Evolutionary conservation across 2,888 invertebrate species (phyloP).

Genomic region (Stenchaetothrips biformis): DNA sequence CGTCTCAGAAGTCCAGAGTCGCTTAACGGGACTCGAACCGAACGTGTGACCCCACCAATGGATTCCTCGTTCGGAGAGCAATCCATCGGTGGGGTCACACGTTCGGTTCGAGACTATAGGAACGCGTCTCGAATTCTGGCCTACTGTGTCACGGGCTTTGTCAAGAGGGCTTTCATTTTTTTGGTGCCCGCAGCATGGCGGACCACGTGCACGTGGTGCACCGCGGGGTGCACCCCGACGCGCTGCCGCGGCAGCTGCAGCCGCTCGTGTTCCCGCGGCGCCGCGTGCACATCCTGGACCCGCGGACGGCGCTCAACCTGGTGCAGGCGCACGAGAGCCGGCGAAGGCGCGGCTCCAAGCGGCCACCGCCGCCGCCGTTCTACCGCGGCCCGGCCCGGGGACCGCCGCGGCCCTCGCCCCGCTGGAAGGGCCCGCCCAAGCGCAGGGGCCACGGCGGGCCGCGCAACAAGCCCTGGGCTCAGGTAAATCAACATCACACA

Average conservation of each 20-base stretch:
- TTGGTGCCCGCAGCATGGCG: not conserved
- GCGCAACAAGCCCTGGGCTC: not conserved
- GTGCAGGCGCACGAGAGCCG: conserved; percentile 3
- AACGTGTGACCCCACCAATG: too few species aligned
- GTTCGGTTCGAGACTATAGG: too few species aligned
- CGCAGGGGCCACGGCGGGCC: conserved; percentile 4
- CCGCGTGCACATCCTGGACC: conserved; percentile 7
- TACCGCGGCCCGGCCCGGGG: not conserved
- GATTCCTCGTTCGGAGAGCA: too few species aligned
- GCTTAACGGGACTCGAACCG: too few species aligned
- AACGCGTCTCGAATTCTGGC: too few species aligned
- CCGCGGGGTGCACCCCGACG: not conserved
- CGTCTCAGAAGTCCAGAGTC: too few species aligned
- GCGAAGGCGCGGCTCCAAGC: not conserved
- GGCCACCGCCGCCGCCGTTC: conserved; percentile 15
- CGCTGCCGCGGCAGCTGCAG: not conserved
- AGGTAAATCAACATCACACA: not conserved
- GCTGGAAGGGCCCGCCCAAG: conserved; percentile 17
- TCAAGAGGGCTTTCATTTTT: too few species aligned
- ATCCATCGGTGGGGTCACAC: too few species aligned
- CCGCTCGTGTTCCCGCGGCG: not conserved
- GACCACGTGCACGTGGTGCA: conserved; percentile 11
- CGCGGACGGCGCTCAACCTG: not conserved
- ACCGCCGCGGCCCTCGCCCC: not conserved
- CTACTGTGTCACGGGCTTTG: too few species aligned